These are phyloP conservation scores for Brotula barbata DNA, from an alignment of 2,797 vertebrate genomes.

Conservation along the genomic window DNA sequence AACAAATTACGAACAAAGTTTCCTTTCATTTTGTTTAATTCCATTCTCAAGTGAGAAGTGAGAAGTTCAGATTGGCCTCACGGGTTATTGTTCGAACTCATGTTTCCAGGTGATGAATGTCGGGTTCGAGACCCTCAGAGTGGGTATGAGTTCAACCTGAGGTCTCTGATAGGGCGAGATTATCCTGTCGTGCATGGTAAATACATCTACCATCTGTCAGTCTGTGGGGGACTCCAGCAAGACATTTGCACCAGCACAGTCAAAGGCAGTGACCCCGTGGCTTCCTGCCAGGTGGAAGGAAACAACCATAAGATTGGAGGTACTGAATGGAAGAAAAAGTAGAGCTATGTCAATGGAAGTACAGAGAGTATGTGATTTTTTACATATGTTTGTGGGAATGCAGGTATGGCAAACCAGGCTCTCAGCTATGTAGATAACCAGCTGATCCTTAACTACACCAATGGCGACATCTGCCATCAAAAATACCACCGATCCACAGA, in stretches of 20 bases:
- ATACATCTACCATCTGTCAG: constrained; percentile 87
- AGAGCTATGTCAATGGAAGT: too few species aligned
- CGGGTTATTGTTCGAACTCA: background rate
- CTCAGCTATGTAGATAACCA: constrained; percentile 88
- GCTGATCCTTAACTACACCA: constrained; percentile 91
- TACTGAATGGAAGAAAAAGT: constrained; percentile 39
- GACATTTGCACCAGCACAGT: constrained; percentile 63
- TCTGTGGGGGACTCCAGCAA: constrained; percentile 81
- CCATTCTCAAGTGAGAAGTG: too few species aligned
- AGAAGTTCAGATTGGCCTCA: background rate
- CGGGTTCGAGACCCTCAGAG: constrained; percentile 86
- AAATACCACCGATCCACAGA: constrained; percentile 88
- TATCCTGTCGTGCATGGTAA: constrained; percentile 69
- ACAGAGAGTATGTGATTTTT: background rate
- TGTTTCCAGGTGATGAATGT: constrained; percentile 82
- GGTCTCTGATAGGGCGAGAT: constrained; percentile 78
- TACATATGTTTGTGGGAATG: background rate
- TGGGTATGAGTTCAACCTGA: constrained; percentile 85
- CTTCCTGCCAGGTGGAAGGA: constrained; percentile 84
- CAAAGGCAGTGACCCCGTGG: constrained; percentile 49
- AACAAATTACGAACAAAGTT: too few species aligned
- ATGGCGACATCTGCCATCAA: constrained; percentile 87
- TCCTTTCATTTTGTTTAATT: too few species aligned
- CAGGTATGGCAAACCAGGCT: constrained; percentile 83
- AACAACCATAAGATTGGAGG: constrained; percentile 83